A percentile compares a stretch with the other conserved stretches of the same genome.
Evolutionary conservation across 2,797 vertebrate genomes (phyloP).

Genomic region (Cyprinella venusta): DNA sequence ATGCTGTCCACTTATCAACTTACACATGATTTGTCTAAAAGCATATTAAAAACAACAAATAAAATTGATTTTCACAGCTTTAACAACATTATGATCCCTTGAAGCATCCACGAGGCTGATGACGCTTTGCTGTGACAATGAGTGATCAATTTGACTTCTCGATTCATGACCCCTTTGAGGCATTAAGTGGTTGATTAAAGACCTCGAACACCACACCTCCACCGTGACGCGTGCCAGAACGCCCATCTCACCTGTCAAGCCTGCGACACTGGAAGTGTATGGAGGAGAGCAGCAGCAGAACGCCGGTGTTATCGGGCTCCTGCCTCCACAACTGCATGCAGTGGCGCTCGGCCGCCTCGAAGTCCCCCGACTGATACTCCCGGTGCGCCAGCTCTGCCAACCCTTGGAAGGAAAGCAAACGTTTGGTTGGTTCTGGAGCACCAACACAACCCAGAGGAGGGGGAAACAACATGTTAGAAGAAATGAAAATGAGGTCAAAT

Average conservation of each 20-base stretch:
- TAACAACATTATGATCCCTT: too few species aligned
- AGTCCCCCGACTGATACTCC: constrained; percentile 99
- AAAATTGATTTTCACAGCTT: too few species aligned
- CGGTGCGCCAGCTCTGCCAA: constrained; percentile 99
- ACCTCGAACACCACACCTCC: background rate
- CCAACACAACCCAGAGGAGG: constrained; percentile 89
- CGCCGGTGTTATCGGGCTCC: constrained; percentile 98
- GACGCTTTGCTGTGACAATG: too few species aligned
- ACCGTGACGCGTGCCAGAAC: background rate
- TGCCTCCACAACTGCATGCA: constrained; percentile 99
- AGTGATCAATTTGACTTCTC: background rate
- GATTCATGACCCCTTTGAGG: background rate
- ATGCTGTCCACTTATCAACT: too few species aligned
- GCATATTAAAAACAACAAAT: too few species aligned
- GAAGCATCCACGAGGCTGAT: too few species aligned
- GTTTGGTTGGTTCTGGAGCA: constrained; percentile 99
- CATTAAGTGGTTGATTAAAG: too few species aligned
- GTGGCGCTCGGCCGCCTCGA: constrained; percentile 98
- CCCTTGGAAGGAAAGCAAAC: constrained; percentile 99
- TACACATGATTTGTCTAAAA: too few species aligned
- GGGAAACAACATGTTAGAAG: constrained; percentile 92
- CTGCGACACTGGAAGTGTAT: constrained; percentile 99
- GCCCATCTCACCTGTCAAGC: constrained; percentile 90
- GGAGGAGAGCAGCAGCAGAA: constrained; percentile 95
- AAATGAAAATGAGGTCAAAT: constrained; percentile 83